These are phyloP conservation scores for Vidua chalybeata DNA, from an alignment of 2,113 vertebrate species.

Conservation along the genomic window DNA sequence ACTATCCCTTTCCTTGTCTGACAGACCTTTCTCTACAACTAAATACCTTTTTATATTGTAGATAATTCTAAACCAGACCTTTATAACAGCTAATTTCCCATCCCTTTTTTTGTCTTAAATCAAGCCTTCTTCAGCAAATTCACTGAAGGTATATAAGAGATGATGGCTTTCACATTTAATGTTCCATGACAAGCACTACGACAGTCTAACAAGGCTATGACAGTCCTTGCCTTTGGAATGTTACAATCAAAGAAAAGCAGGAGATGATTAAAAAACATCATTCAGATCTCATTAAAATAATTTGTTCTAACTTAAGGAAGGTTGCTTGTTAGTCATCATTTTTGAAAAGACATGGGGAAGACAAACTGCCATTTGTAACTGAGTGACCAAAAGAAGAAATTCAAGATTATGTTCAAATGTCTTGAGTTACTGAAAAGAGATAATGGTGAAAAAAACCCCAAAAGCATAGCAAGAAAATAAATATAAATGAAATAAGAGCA, in stretches of 20 bases:
- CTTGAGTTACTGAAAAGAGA: neutral
- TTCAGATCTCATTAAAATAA: neutral
- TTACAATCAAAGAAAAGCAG: neutral
- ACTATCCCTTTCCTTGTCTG: neutral
- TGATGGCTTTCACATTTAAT: neutral
- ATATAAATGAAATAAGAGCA: neutral
- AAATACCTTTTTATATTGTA: neutral
- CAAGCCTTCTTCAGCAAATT: neutral
- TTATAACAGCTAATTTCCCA: neutral
- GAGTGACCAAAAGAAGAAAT: neutral
- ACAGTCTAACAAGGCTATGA: neutral
- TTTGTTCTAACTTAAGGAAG: neutral
- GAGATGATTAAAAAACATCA: neutral
- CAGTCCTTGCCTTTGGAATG: neutral
- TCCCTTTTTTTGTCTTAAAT: neutral
- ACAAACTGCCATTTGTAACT: neutral
- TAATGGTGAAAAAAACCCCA: neutral
- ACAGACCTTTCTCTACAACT: neutral
- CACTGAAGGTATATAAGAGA: neutral
- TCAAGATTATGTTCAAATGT: neutral
- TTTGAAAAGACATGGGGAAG: neutral
- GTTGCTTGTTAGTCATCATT: neutral
- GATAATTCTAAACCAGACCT: neutral
- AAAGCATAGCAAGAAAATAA: neutral
- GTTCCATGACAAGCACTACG: neutral